phyloP scores from a whole-genome alignment of 2,888 invertebrate species.

The Orthosia incerta region DNA sequence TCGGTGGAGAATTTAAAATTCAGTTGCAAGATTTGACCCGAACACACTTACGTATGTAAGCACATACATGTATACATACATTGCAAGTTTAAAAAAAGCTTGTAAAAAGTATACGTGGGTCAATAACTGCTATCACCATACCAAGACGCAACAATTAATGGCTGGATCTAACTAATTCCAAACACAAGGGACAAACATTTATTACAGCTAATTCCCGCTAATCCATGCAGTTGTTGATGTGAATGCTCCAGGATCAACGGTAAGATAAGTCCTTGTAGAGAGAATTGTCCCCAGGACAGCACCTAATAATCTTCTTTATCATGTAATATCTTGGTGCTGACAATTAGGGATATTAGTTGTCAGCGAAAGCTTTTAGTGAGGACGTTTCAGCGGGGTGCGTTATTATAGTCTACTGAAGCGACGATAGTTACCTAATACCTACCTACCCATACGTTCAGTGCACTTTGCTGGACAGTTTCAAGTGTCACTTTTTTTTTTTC shows the following conservation, averaged over 20 bases:
- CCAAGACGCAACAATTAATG: no score
- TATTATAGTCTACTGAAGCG: not conserved
- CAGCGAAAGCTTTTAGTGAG: slow-evolving; percentile 17
- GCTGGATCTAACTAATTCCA: slow-evolving; percentile 20
- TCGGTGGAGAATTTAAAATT: no score
- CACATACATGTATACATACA: no score
- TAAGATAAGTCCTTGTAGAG: slow-evolving; percentile 20
- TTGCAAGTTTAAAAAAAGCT: no score
- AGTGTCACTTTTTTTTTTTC: not conserved
- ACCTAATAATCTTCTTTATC: slow-evolving; percentile 28
- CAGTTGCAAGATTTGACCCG: no score
- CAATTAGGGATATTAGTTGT: slow-evolving; percentile 37
- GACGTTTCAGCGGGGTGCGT: not conserved
- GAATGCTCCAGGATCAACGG: slow-evolving; percentile 8
- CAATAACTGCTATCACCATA: no score
- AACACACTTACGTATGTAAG: no score
- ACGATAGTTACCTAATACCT: not conserved
- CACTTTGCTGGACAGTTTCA: not conserved
- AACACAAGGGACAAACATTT: slow-evolving; percentile 5
- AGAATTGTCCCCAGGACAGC: slow-evolving; percentile 3
- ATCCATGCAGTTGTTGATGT: slow-evolving; percentile 19
- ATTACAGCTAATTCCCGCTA: slow-evolving; percentile 25
- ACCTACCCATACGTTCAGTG: not conserved
- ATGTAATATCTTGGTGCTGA: slow-evolving; percentile 26
- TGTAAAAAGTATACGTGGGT: no score